Percentiles rank a stretch among this genome's conserved stretches.
These are phyloP conservation scores for Cyprinodon diabolis DNA, from an alignment of 2,797 vertebrate species.

Conservation along the genomic window DNA sequence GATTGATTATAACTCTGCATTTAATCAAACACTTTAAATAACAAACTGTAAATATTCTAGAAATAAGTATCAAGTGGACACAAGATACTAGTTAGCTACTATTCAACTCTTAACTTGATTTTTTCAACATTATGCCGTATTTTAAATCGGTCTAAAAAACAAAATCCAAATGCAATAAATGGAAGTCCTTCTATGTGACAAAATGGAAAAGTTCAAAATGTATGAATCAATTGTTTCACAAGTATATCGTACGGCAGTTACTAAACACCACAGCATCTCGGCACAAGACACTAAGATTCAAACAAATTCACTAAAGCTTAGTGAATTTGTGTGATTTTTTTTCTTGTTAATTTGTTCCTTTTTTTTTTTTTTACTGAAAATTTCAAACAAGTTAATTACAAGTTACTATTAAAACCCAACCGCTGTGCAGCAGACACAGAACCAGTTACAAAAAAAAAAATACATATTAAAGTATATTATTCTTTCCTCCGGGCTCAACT, in stretches of 20 bases:
- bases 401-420: background rate
- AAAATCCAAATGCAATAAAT: background rate
- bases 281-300: too few relatives aligned
- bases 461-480: conserved; percentile 10
- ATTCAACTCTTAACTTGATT: background rate
- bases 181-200: background rate
- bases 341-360: background rate
- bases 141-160: background rate
- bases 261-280: too few relatives aligned
- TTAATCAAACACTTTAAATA: too few relatives aligned
- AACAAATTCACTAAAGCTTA: background rate
- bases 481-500: conserved; percentile 20
- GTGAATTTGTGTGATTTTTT: background rate
- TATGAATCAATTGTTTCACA: background rate
- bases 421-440: background rate
- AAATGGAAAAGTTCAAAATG: background rate
- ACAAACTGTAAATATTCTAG: background rate
- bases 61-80: background rate
- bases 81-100: background rate
- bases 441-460: background rate
- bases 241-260: background rate
- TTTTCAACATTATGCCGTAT: background rate
- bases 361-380: background rate
- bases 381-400: background rate
- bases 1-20: background rate